Percentiles rank a stretch among this genome's conserved stretches.
Conservation (phyloP, 2,888 invertebrate genomes). For the Trachelus stipa region DNA sequence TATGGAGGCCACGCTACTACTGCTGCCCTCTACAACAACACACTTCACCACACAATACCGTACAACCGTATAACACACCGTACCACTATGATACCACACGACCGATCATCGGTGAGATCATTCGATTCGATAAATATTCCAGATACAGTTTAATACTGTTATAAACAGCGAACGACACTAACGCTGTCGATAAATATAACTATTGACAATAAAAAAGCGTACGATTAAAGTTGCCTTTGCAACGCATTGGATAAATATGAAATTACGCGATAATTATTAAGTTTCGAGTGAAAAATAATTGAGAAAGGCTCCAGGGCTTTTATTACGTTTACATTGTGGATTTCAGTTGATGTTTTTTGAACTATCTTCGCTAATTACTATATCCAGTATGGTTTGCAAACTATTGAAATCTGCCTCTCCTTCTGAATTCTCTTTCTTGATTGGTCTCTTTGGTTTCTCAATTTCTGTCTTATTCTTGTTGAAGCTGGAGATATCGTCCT, state of each 20-base stretch:
- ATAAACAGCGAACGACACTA: not conserved
- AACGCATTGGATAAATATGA: not conserved
- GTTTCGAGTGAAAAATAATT: not conserved
- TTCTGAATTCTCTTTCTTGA: not conserved
- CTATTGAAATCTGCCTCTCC: not conserved
- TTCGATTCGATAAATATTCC: not conserved
- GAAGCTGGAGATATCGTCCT: not conserved
- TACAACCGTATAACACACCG: not conserved
- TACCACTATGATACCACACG: not conserved
- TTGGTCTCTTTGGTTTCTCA: not conserved
- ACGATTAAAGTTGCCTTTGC: not conserved
- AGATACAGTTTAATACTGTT: not conserved
- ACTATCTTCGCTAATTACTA: not conserved
- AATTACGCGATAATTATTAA: not conserved
- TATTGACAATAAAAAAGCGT: not conserved
- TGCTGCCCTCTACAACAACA: not conserved
- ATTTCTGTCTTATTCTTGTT: not conserved
- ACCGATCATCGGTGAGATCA: not conserved
- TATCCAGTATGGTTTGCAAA: not conserved
- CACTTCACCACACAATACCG: not conserved
- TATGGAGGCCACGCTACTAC: not conserved
- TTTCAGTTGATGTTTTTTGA: not conserved
- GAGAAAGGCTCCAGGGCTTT: not conserved
- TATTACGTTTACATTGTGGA: not conserved
- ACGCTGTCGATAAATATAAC: not conserved